Conservation (phyloP, 2,113 vertebrate genomes). For the Indicator indicator region DNA sequence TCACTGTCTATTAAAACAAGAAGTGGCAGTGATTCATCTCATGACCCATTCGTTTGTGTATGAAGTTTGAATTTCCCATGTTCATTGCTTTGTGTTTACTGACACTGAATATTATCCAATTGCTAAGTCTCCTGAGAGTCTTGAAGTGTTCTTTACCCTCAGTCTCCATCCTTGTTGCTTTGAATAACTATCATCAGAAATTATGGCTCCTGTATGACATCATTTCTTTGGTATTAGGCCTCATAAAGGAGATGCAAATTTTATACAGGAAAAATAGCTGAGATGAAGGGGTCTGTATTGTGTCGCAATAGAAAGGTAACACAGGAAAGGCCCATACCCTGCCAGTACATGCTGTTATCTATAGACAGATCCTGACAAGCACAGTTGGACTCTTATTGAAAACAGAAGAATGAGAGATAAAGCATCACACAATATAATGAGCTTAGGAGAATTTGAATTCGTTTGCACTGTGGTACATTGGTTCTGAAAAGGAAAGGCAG, state of each 20-base stretch:
- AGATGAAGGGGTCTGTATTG: background rate
- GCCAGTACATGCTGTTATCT: background rate
- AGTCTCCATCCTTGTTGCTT: background rate
- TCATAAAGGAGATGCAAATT: background rate
- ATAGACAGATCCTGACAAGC: conserved; percentile 29
- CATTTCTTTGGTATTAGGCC: background rate
- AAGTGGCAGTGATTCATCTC: conserved; percentile 4
- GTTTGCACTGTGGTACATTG: background rate
- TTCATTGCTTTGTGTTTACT: background rate
- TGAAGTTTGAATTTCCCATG: background rate
- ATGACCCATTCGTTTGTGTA: background rate
- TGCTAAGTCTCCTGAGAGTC: background rate
- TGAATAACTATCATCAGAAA: background rate
- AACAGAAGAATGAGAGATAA: conserved; percentile 7
- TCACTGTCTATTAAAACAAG: background rate
- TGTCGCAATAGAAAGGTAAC: background rate
- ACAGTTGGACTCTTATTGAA: background rate
- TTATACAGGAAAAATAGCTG: background rate
- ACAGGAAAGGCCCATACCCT: background rate
- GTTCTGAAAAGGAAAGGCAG: background rate
- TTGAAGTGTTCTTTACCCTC: background rate
- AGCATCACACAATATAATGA: background rate
- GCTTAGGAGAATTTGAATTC: background rate
- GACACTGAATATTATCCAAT: background rate
- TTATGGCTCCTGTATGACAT: background rate